Evolutionary conservation across 2,888 invertebrate genomes (phyloP), one percentile per base, ranked within the genome.

Genomic region (Blastobasis lacticolella): DNA sequence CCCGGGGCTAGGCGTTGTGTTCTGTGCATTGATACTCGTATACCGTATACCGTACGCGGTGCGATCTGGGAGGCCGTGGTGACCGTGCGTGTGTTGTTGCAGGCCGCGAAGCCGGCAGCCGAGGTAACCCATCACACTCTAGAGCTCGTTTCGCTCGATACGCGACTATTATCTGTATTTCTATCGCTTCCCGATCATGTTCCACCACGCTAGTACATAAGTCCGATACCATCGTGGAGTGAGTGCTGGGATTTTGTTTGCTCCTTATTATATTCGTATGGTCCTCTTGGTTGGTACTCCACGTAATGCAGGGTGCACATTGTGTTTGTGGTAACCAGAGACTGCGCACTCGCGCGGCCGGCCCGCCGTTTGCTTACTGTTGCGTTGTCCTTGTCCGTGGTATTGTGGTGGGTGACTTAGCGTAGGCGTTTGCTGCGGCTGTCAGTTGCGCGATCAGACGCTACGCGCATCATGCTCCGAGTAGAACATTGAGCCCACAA

Each of bases 71-170:
- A 50, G 52, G 57, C 53, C 58, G 64, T 57, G 76, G 79, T 82
- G 81, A 81, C 73, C 63, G 71, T 79, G 68, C 73, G 73, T 83
- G 76, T 90, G 88, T 89, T 91, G 90, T 92, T 92, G 74, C 92
- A 92, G 91, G 91, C 91, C 88, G 90, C 90, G 88, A 91, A 91
- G 89, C 91, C 92, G 88, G 90, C 91, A 84, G 90, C 90, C 75
- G 91, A 92, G 91, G 91, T 92, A 90, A 90, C 81, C 40, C 85
- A 61, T 58, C 73, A 63, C 75, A 72, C 68, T 66, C 71, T 73
- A 71, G 60, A 65, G 69, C 67, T 74, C 77, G 66, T 73, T 66
- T 64, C 67, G 69, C 70, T 74, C 75, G 66, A 73, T 75, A 71
- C 67, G 71, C 71, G 71, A 74, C 68, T 73, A 68, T 74, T 54